A percentile compares a stretch with the other conserved stretches of the same genome.
Conservation (phyloP, 2,113 vertebrate genomes). For the Heliornis fulica region DNA sequence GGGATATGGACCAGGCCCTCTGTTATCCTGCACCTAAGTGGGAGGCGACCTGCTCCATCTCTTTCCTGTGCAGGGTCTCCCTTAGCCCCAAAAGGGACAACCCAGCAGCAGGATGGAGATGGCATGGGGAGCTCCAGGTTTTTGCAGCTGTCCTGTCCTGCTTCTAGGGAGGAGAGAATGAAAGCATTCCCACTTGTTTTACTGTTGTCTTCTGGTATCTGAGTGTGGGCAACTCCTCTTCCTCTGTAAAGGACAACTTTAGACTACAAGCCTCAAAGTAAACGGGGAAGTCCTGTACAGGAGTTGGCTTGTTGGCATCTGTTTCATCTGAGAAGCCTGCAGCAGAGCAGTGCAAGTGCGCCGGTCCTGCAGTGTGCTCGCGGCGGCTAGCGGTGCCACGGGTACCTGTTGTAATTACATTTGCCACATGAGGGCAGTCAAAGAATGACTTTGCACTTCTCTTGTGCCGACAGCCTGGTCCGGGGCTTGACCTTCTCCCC, state of each 20-base stretch:
- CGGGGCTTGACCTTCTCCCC: background rate
- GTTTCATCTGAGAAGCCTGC: background rate
- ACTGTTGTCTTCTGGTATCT: background rate
- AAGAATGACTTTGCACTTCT: background rate
- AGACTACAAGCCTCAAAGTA: background rate
- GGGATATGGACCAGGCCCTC: background rate
- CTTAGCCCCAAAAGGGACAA: background rate
- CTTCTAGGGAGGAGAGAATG: background rate
- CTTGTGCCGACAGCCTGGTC: background rate
- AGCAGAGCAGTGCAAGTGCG: background rate
- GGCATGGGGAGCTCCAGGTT: background rate
- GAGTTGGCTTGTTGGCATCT: background rate
- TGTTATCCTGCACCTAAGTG: background rate
- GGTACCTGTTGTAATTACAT: background rate
- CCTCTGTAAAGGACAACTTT: background rate
- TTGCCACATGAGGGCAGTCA: background rate
- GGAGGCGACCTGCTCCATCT: background rate
- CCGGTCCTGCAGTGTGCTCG: background rate
- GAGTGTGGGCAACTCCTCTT: background rate
- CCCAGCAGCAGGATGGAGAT: background rate
- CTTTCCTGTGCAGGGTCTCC: background rate
- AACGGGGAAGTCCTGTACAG: background rate
- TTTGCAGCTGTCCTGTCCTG: background rate
- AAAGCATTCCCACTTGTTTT: background rate
- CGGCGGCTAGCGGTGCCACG: fast-evolving